Evolutionary conservation across 2,888 invertebrate genomes (phyloP), one percentile per base, ranked within the genome.

Genomic region (Gari tellinella): DNA sequence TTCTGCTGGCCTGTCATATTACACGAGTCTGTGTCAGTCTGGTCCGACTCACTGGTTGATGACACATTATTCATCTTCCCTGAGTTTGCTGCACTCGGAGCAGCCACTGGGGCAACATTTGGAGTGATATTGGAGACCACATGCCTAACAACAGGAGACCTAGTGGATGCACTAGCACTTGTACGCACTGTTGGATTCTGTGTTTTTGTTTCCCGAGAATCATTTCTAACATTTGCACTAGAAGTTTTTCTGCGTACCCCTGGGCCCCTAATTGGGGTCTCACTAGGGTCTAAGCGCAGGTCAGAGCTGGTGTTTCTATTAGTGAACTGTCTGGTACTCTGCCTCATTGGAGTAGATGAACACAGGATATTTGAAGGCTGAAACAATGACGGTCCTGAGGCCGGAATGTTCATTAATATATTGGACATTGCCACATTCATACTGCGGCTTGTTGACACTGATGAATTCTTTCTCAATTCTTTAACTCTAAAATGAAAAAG

Each of bases 361-460:
- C 86, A 87, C 14, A 86, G 68, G 41, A 89, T 84, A 52, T 86
- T 88, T 43, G 85, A 84, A 5, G 89, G 89, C 62, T 89, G 87
- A 66, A 89, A 89, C 21, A 85, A 72, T 19, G 87, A 84, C 12
- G 88, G 88, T 7, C 84, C 84, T 23, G 85, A 81, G n/a, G 84
- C 81, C 15, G 88, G 88, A 52, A 88, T 88, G 68, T 88, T 88
- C 85, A 88, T 86, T 37, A 88, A 65, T 15, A 87, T 82, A 56
- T 86, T 85, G 41, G 80, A 78, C 68, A 81, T 73, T 12, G 78
- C 81, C 53, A 85, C 82, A 51, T 82, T 83, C 23, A 78, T 78
- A 52, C 84, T 84, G 26, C 79, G 74, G 23, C 82, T 81, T 7
- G 83, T 77, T n/a, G 74, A 60, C n/a, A 75, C 61, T 10, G 68